Conservation (phyloP, 1,140 invertebrate genomes). For the Drosophila nikananu region DNA sequence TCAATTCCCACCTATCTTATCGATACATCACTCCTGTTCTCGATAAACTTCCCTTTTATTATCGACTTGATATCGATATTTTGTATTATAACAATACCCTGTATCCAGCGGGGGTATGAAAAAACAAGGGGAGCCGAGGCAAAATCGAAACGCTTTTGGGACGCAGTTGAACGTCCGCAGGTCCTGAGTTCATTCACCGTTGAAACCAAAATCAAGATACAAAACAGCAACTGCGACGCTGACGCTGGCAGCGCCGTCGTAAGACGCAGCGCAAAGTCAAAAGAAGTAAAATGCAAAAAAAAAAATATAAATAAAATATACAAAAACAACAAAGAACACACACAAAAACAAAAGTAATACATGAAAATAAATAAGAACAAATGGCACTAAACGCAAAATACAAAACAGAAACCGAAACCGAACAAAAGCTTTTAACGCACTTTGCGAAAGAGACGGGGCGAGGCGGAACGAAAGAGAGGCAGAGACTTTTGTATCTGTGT, state of each 20-base stretch:
- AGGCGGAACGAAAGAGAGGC: slow-evolving; percentile 17
- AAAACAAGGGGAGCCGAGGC: slow-evolving; percentile 22
- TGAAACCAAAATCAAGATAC: slow-evolving; percentile 84
- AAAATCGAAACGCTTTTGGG: slow-evolving; percentile 70
- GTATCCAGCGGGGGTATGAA: neutral
- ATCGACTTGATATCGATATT: neutral
- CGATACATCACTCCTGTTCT: neutral
- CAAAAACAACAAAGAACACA: slow-evolving; percentile 10
- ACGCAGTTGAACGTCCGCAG: slow-evolving; percentile 79
- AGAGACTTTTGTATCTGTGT: slow-evolving; percentile 1
- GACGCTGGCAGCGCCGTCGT: slow-evolving; percentile 44
- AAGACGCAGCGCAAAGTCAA: slow-evolving; percentile 48
- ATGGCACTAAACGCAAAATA: slow-evolving; percentile 62
- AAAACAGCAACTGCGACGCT: slow-evolving; percentile 56
- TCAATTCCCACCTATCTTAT: accelerated
- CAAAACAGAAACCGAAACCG: slow-evolving; percentile 53
- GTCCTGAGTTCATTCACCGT: slow-evolving; percentile 83
- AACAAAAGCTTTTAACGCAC: slow-evolving; percentile 76
- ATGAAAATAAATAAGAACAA: slow-evolving; percentile 72
- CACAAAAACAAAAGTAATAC: slow-evolving; percentile 51
- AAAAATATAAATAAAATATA: slow-evolving; percentile 25
- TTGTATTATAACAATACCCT: neutral
- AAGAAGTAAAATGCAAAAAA: slow-evolving; percentile 51
- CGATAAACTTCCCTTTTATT: neutral
- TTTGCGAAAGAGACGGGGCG: slow-evolving; percentile 19